Evolutionary conservation across 2,113 vertebrate species (phyloP).

Genomic region (Cynopterus brachyotis): DNA sequence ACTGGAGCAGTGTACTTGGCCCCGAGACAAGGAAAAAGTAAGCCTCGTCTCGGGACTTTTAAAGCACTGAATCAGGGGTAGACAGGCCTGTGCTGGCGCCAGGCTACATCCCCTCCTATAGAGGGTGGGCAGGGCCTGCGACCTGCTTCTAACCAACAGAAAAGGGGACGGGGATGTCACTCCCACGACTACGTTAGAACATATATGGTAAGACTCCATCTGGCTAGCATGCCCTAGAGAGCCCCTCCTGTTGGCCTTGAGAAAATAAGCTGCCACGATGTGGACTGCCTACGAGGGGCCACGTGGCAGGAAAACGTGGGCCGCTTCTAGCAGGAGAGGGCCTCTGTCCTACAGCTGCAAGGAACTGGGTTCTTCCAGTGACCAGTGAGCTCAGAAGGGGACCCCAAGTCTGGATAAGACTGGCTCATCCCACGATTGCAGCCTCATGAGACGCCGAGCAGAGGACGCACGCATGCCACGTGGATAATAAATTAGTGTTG

Average conservation of each 20-base stretch:
- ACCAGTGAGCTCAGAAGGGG: not conserved
- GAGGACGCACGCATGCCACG: not conserved
- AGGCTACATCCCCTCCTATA: rapidly evolving
- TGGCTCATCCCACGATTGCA: not conserved
- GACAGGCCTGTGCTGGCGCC: rapidly evolving
- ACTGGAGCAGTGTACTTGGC: too few species aligned
- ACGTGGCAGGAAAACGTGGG: rapidly evolving
- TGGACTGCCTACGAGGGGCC: rapidly evolving
- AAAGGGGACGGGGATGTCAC: not conserved
- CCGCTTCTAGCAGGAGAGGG: not conserved
- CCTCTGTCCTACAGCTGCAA: not conserved
- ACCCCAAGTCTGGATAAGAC: not conserved
- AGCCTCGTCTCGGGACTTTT: too few species aligned
- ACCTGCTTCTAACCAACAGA: not conserved
- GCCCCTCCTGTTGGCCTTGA: not conserved
- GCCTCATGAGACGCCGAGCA: not conserved
- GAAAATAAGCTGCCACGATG: not conserved
- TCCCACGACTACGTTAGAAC: rapidly evolving
- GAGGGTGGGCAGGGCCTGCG: not conserved
- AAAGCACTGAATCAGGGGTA: not conserved
- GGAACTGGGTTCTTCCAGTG: not conserved
- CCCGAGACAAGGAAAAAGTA: not conserved
- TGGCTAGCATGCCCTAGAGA: not conserved
- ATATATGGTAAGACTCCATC: rapidly evolving
- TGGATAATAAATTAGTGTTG: not conserved